Percentiles rank a stretch among this genome's conserved stretches.
These are phyloP conservation scores for Zophobas atratus DNA, from an alignment of 1,140 invertebrate species.

Conservation along the genomic window DNA sequence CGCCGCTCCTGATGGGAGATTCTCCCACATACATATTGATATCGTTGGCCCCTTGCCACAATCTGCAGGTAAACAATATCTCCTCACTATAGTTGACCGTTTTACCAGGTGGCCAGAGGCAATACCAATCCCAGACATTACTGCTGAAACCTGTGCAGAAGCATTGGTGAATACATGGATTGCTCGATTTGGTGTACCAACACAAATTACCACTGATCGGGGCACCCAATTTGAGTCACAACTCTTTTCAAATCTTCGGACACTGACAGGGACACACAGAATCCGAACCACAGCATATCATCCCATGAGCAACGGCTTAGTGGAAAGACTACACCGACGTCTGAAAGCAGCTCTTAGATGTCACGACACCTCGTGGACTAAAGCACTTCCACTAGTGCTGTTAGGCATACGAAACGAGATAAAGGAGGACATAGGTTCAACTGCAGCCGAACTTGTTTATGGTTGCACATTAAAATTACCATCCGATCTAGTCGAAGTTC, in stretches of 20 bases:
- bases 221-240: conserved; percentile 65
- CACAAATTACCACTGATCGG: conserved; percentile 64
- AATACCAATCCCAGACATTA: conserved; percentile 59
- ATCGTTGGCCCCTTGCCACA: not conserved
- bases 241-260: conserved; percentile 65
- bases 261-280: conserved; percentile 62
- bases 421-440: conserved; percentile 64
- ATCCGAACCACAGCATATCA: conserved; percentile 40
- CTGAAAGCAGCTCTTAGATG: conserved; percentile 66
- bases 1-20: not conserved
- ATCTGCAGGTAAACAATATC: not conserved
- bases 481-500: conserved; percentile 63
- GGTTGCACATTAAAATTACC: conserved; percentile 62
- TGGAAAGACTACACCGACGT: conserved; percentile 56
- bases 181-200: conserved; percentile 14
- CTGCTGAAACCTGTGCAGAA: conserved; percentile 42
- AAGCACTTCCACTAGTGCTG: conserved; percentile 66
- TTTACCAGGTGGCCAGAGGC: conserved; percentile 69
- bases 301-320: conserved; percentile 51
- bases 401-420: conserved; percentile 64
- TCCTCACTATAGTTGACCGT: conserved; percentile 11
- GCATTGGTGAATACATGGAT: conserved; percentile 58
- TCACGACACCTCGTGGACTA: conserved; percentile 60
- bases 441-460: conserved; percentile 63
- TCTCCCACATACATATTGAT: not conserved